A percentile compares a stretch with the other conserved stretches of the same genome.
phyloP scores from a whole-genome alignment of 2,797 vertebrate species.

The Ctenopoma kingsleyae region DNA sequence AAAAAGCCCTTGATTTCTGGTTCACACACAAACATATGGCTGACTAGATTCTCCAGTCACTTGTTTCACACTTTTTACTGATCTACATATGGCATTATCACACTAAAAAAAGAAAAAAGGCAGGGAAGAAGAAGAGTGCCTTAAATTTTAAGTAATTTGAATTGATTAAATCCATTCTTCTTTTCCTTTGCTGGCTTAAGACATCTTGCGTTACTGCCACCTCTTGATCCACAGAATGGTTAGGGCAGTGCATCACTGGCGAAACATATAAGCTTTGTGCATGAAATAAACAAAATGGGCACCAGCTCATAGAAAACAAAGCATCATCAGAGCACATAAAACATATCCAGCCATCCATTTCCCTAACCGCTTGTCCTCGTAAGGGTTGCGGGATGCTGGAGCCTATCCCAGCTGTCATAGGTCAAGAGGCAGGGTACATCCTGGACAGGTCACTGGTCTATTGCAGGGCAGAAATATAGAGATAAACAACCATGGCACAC shows the following conservation, averaged over 20 bases:
- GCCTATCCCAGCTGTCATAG: no score
- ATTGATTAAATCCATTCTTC: not conserved
- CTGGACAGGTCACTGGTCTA: no score
- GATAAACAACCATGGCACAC: no score
- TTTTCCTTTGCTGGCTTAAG: not conserved
- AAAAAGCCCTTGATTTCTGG: not conserved
- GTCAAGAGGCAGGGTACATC: no score
- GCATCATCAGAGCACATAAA: not conserved
- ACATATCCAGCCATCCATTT: no score
- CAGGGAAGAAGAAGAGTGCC: not conserved
- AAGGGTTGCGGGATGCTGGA: no score
- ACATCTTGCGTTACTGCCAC: not conserved
- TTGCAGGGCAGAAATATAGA: no score
- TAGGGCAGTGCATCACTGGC: no score
- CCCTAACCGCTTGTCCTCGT: no score
- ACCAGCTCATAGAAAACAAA: no score
- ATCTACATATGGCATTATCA: not conserved
- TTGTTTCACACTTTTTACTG: not conserved
- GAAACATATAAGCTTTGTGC: not conserved
- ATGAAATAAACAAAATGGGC: not conserved
- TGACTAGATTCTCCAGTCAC: not conserved
- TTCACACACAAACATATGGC: not conserved
- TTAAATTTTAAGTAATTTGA: not conserved
- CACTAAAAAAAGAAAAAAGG: not conserved
- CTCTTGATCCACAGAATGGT: not conserved